Base-by-base conservation (phyloP, 2,113 vertebrate species). In the Ictidomys tridecemlineatus region DNA sequence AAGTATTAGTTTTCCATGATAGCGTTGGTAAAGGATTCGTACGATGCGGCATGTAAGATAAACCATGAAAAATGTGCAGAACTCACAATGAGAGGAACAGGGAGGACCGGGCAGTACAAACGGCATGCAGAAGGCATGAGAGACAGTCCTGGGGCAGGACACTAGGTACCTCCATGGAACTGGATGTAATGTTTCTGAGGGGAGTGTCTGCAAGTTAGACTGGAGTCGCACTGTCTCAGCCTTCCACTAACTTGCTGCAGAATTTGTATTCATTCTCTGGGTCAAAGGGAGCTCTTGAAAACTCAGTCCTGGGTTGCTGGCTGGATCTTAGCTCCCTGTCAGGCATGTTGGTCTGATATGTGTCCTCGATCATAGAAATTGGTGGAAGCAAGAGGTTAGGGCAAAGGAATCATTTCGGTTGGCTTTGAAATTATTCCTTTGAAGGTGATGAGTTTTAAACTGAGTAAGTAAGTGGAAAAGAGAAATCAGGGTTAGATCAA, bases 91-190 rank as follows among this genome's bases (percentile, higher is more conserved):
- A 63, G 48, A 65, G 58, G 22, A 34, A 42, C 8, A 45, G 51
- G 48, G 72, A 80, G 67, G 53, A 74, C 0, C 24, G 30, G 4
- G n/a, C 22, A 48, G 11, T 12, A 48, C 1, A 6, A 51, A 69
- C 2, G 56, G 53, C 16, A 7, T 2, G 24, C 2, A 28, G 42
- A 11, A 39, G 63, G 39, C 4, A 14, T 1, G 14, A 24, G 20
- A 9, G 20, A 28, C 45, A 48, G 26, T 14, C 11, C 56, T 13
- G 10, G 32, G n/a, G 4, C 34, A 5, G 3, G n/a, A 37, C 14
- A 67, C 2, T 32, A 5, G 2, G 6, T 8, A 28, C 14, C 32
- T n/a, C 67, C n/a, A 20, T 4, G 2, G 2, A 92, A 2, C 22
- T 4, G 61, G 20, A 85, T 37, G 42, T 34, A 32, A 53, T 14